Percentiles rank a stretch among this genome's conserved stretches.
These are phyloP conservation scores for Anhinga anhinga DNA, from an alignment of 2,113 vertebrate species.

Conservation along the genomic window DNA sequence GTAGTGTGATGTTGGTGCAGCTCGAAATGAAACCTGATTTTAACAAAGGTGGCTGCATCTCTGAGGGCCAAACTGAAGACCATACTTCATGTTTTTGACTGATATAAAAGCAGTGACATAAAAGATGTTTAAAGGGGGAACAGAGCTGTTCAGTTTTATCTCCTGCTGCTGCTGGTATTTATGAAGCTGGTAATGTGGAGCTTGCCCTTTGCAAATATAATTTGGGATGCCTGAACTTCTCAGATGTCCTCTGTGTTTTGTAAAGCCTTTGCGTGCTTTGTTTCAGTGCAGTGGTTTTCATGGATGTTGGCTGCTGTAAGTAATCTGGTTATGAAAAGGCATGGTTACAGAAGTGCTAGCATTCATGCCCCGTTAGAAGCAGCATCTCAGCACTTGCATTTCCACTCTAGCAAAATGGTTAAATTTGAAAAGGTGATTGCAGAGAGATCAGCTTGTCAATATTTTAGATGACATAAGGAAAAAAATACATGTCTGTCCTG, in stretches of 20 bases:
- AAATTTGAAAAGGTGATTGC: slow-evolving; percentile 31
- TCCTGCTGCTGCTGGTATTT: background rate
- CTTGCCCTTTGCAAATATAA: background rate
- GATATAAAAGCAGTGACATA: background rate
- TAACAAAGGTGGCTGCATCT: background rate
- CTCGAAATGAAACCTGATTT: background rate
- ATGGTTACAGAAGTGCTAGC: background rate
- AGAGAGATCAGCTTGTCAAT: slow-evolving; percentile 20
- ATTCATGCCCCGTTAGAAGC: background rate
- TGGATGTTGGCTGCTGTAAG: background rate
- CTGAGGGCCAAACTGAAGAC: background rate
- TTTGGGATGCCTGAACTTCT: background rate
- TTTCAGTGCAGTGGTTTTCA: background rate
- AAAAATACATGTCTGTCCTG: background rate
- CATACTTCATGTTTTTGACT: background rate
- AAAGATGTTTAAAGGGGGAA: background rate
- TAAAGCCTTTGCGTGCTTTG: background rate
- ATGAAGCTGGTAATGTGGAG: background rate
- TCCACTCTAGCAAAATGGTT: background rate
- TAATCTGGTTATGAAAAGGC: background rate
- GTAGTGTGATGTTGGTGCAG: background rate
- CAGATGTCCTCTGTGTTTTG: background rate
- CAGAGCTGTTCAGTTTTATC: background rate
- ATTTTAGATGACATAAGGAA: slow-evolving; percentile 1
- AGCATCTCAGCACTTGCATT: background rate